Base-by-base conservation (phyloP, 2,113 vertebrate genomes). In the Lophochroa leadbeateri region DNA sequence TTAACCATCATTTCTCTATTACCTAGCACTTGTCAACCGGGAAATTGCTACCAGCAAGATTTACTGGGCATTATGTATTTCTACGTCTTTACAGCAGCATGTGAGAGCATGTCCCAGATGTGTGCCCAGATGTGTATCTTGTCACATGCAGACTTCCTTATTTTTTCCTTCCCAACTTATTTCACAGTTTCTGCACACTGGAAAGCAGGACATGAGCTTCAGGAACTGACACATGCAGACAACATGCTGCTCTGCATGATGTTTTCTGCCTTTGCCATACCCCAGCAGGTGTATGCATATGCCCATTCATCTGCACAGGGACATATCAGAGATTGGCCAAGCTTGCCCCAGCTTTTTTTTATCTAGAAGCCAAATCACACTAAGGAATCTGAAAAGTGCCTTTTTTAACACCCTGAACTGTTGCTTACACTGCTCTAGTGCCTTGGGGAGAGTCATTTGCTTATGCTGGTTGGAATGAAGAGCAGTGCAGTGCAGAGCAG, bases 381-480 rank as follows among this genome's bases (percentile, higher is more conserved):
- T 37, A 57, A 68, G 19, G 43, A 44, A 55, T 88, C 16, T 67
- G 46, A 84, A 84, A 89, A 49, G 6, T 29, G n/a, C 9, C 35
- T 57, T 79, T 90, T 64, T 67, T 87, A 65, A 37, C 39, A 74
- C 12, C 17, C 31, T 70, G 57, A 88, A 76, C 35, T 76, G 28
- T 65, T 85, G 31, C n/a, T 81, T 70, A 84, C 10, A 60, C 14
- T 1, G 1, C 31, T 37, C 25, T 8, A 79, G 33, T 50, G 33
- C 37, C 37, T 33, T 2, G 1, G 68, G 19, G 55, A 49, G 1
- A 14, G 44, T 55, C 0, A 0, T 70, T 29, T 18, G 8, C n/a
- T 64, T 1, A 1, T 39, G 24, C 57, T 76, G 46, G 20, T 55
- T 72, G 64, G 52, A 89, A 81, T 2, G 1, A 92, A 63, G 17